Base-by-base conservation (phyloP, 2,888 invertebrate species). In the Villa cingulata region DNA sequence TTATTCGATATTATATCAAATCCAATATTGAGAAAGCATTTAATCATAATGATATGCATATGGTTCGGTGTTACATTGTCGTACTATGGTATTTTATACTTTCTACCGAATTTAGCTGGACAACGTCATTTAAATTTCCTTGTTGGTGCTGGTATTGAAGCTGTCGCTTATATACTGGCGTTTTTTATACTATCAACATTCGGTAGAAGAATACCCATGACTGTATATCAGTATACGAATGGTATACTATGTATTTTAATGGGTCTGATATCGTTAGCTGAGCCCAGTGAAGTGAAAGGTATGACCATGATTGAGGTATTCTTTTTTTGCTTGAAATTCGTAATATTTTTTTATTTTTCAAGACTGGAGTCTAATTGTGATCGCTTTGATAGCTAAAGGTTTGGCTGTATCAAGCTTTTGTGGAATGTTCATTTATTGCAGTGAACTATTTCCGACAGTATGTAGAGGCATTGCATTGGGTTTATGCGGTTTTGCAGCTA, bases 91-190 rank as follows among this genome's bases (percentile, higher is more conserved):
- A 57, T 73, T 37, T 61, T 68, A 29, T 64, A 63, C 48, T 62
- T 64, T 41, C 56, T 70, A 18, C 68, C 71, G 12, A 64, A 63
- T 43, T 59, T 73, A 46, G 64, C 64, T 37, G 63, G 67, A 17
- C 68, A 73, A 54, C 63, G 70, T n/a, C 73, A 74, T 56, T 54
- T 71, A 14, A 72, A 68, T 52, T 70, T 74, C 51, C 64, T 70
- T 15, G 58, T 72, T n/a, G 69, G 72, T 43, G 72, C 70, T 7
- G 57, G 59, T n/a, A 61, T 72, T 43, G 74, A 75, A 58, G 56
- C 72, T 34, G 57, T 62, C 2, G 65, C 70, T 16, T 72, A 72
- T 49, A 53, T 62, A 19, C 49, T 66, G 46, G 58, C 63, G 17
- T 70, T 65, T 50, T 62, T 68, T 32, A 51, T 65, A 40, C 51